A percentile compares a stretch with the other conserved stretches of the same genome.
phyloP scores from a whole-genome alignment of 2,113 vertebrate genomes.

The Erpornis zantholeuca region DNA sequence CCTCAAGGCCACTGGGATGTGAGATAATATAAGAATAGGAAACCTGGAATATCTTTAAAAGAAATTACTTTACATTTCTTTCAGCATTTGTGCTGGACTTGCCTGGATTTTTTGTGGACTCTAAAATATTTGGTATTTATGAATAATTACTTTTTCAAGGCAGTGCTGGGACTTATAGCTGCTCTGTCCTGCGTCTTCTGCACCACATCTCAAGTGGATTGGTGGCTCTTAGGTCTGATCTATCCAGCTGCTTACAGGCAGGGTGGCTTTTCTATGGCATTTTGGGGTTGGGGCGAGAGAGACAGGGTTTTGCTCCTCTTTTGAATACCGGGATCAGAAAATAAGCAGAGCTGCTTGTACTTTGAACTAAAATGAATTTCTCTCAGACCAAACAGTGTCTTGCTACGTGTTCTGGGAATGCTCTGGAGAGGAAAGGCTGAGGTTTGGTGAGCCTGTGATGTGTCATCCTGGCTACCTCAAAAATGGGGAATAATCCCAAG shows the following conservation, averaged over 20 bases:
- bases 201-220: rapidly evolving
- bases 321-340: neutral
- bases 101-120: neutral
- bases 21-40: neutral
- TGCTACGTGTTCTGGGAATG: neutral
- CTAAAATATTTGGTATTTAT: neutral
- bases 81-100: neutral
- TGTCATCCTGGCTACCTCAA: neutral
- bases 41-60: neutral
- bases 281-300: neutral
- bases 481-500: neutral
- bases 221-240: neutral
- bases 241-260: neutral
- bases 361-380: neutral
- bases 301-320: neutral
- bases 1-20: neutral
- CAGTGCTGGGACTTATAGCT: neutral
- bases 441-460: neutral
- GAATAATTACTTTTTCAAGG: neutral
- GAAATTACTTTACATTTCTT: neutral
- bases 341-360: neutral
- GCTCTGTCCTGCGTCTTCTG: neutral
- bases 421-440: neutral
- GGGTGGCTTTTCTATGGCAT: neutral
- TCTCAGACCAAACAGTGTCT: rapidly evolving